Base-by-base conservation (phyloP, 2,888 invertebrate genomes). In the Drosophila paramelanica region DNA sequence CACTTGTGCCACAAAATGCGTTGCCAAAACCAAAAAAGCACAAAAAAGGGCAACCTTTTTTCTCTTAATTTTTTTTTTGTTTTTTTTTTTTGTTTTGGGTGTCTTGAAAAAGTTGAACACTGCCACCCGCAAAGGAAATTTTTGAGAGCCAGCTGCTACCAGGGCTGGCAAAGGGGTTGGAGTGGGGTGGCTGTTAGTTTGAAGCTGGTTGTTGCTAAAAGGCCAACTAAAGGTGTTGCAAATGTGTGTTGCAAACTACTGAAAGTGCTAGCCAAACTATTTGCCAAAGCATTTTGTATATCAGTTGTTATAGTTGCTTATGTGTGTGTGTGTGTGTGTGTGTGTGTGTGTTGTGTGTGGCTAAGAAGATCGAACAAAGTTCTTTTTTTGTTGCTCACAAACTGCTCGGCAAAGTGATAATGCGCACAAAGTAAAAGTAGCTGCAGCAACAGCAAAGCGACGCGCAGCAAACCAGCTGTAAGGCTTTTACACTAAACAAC, bases 401-500 rank as follows among this genome's bases (percentile, higher is more conserved):
- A 65, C 49, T 71, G 67, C 51, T 56, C 57, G 31, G 68, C 67
- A 68, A 69, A 81, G 83, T 83, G 83, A 83, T 83, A 86, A 86
- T 86, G 83, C 67, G 67, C 66, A 81, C 83, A 83, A 83, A 83
- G 85, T 82, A 82, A 85, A 82, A 81, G 83, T 74, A 67, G 67
- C 52, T 46, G 67, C 56, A 61, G 56, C 64, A 60, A 41, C 41
- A 58, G 56, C 33, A 33, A 33, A 56, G 55, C 51, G 33, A 17
- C 38, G 36, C 46, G 25, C 59, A 62, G 38, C 49, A 66, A 69
- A 59, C 57, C 60, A 73, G 73, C 74, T 78, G 56, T 58, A 73
- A 68, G 72, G 75, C 76, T 83, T 82, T 83, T 67, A 85, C 78
- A 83, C 83, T 82, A 86, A 86, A 83, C 83, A 86, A 86, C 83